Percentiles rank a stretch among this genome's conserved stretches.
Evolutionary conservation across 2,888 invertebrate species (phyloP).

Genomic region (Diaprepes abbreviatus): DNA sequence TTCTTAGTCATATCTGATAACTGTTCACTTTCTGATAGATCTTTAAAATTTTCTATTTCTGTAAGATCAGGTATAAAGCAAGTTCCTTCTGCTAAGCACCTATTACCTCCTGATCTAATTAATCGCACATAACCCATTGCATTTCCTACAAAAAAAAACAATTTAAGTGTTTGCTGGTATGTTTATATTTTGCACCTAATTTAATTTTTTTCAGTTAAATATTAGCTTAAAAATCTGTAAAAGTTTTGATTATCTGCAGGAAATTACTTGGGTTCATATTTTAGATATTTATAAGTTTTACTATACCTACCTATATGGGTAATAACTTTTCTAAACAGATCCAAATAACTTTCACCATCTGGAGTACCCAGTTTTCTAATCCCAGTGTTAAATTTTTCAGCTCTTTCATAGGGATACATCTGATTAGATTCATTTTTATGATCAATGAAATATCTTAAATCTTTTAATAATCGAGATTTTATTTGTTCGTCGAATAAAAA

Average conservation of each 20-base stretch:
- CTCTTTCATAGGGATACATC: constrained; percentile 88
- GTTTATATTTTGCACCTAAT: too few species aligned
- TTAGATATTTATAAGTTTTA: too few species aligned
- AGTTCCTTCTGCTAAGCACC: constrained; percentile 92
- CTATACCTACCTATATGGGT: constrained; percentile 84
- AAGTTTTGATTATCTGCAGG: too few species aligned
- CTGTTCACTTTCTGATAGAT: constrained; percentile 73
- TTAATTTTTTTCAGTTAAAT: too few species aligned
- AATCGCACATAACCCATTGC: constrained; percentile 96
- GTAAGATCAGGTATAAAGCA: constrained; percentile 89
- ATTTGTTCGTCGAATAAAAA: constrained; percentile 98
- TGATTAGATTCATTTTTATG: constrained; percentile 75
- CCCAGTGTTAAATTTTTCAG: constrained; percentile 93
- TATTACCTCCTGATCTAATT: constrained; percentile 92
- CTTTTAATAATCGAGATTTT: constrained; percentile 92
- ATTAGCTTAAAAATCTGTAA: too few species aligned
- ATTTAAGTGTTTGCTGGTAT: too few species aligned
- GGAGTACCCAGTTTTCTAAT: constrained; percentile 89
- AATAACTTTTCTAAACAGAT: constrained; percentile 91
- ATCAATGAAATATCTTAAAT: constrained; percentile 86
- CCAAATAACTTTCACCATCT: constrained; percentile 88
- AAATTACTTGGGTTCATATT: too few species aligned
- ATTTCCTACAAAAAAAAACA: constrained; percentile 73
- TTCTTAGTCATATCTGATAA: constrained; percentile 74
- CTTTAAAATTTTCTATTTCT: constrained; percentile 71